These are phyloP conservation scores for Altica lythri DNA, from an alignment of 2,888 invertebrate species.

Conservation along the genomic window DNA sequence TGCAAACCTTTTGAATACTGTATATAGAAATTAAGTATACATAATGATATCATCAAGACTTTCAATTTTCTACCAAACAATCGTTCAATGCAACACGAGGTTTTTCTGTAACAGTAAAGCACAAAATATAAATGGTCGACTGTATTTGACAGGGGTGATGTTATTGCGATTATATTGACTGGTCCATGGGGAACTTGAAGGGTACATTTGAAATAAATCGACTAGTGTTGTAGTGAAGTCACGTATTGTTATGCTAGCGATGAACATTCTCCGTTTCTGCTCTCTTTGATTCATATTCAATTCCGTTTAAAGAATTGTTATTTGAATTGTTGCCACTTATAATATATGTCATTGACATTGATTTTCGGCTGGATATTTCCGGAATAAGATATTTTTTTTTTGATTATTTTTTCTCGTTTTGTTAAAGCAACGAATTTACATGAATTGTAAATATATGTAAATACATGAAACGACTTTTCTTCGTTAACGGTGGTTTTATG, in stretches of 20 bases:
- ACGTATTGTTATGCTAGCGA: slow-evolving; percentile 56
- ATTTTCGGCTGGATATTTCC: too few relatives aligned
- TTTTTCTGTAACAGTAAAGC: not conserved
- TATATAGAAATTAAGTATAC: too few relatives aligned
- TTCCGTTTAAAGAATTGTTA: slow-evolving; percentile 47
- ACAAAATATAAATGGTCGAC: slow-evolving; percentile 46
- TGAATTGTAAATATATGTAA: too few relatives aligned
- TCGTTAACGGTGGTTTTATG: too few relatives aligned
- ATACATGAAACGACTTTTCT: too few relatives aligned
- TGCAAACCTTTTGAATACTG: too few relatives aligned
- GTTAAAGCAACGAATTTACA: too few relatives aligned
- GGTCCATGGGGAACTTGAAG: slow-evolving; percentile 55
- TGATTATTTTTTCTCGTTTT: too few relatives aligned
- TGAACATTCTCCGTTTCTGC: slow-evolving; percentile 56
- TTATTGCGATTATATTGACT: slow-evolving; percentile 61
- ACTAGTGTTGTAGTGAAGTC: slow-evolving; percentile 53
- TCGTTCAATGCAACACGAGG: too few relatives aligned
- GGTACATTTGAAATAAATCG: slow-evolving; percentile 59
- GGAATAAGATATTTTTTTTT: too few relatives aligned
- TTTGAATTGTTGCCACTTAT: slow-evolving; percentile 37
- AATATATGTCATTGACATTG: slow-evolving; percentile 6
- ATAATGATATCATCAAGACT: too few relatives aligned
- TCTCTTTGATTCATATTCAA: slow-evolving; percentile 54
- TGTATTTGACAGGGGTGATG: slow-evolving; percentile 53
- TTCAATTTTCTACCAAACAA: not conserved